These are phyloP conservation scores for Electrophaes corylata DNA, from an alignment of 2,888 invertebrate species.

Conservation along the genomic window DNA sequence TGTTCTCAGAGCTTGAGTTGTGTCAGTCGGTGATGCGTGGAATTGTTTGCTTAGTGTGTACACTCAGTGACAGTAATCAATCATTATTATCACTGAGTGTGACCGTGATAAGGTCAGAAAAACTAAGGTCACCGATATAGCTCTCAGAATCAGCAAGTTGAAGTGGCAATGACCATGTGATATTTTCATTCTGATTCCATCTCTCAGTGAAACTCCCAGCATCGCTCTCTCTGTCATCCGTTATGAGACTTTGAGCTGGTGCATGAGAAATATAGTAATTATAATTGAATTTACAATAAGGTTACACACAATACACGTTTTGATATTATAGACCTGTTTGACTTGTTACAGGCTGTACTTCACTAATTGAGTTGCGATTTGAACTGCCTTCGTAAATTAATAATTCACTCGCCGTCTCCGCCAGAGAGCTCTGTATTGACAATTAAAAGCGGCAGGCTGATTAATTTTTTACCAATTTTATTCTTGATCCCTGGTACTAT, in stretches of 20 bases:
- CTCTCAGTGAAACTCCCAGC: no score
- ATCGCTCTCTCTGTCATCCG: no score
- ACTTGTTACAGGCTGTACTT: background rate
- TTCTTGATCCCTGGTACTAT: no score
- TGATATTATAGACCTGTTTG: background rate
- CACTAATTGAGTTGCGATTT: constrained; percentile 17
- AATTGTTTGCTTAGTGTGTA: constrained; percentile 14
- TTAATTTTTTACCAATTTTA: background rate
- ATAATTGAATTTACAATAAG: background rate
- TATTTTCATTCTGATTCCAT: no score
- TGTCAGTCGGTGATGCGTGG: constrained; percentile 13
- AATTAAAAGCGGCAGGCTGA: constrained; percentile 2
- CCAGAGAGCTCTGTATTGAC: constrained; percentile 8
- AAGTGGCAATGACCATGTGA: no score
- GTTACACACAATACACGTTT: background rate
- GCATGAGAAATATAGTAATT: no score
- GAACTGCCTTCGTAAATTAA: constrained; percentile 19
- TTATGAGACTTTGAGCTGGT: no score
- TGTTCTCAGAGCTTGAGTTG: background rate
- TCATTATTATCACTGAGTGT: background rate
- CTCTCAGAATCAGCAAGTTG: no score
- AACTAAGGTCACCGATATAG: no score
- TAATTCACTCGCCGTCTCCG: constrained; percentile 12
- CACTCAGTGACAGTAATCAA: background rate
- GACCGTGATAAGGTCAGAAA: no score